These are phyloP conservation scores for Gymnosoma rotundatum DNA, from an alignment of 2,888 invertebrate species.

Conservation along the genomic window DNA sequence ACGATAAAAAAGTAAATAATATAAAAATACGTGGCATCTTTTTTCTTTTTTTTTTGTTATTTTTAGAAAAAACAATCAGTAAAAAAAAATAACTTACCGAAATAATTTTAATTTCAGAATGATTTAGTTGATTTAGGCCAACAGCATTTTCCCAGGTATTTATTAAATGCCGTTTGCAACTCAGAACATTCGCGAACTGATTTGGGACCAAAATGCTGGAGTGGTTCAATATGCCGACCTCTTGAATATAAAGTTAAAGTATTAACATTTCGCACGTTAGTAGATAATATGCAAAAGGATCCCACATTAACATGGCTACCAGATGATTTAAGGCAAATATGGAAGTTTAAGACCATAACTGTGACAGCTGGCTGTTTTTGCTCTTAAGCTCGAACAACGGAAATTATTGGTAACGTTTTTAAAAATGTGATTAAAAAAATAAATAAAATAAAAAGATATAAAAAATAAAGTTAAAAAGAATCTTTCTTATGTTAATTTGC, in stretches of 20 bases:
- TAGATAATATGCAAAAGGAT: slow-evolving; percentile 74
- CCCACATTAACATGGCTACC: slow-evolving; percentile 74
- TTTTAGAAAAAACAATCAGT: no score
- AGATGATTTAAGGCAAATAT: slow-evolving; percentile 74
- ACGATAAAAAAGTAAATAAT: no score
- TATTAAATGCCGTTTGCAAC: slow-evolving; percentile 80
- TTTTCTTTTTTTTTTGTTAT: background rate
- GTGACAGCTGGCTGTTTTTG: slow-evolving; percentile 82
- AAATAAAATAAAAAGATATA: background rate
- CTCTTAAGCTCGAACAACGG: slow-evolving; percentile 64
- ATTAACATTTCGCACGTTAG: slow-evolving; percentile 74
- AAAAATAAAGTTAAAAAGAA: slow-evolving; percentile 2
- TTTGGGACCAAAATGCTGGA: slow-evolving; percentile 77
- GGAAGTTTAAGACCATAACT: slow-evolving; percentile 80
- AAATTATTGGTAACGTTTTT: background rate
- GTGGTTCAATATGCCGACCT: slow-evolving; percentile 79
- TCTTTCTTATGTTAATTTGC: no score
- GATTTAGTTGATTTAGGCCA: slow-evolving; percentile 79
- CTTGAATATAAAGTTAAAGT: slow-evolving; percentile 81
- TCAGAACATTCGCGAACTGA: slow-evolving; percentile 71
- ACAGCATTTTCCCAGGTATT: slow-evolving; percentile 79
- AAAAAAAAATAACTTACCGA: background rate
- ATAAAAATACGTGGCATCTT: background rate
- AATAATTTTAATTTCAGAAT: slow-evolving; percentile 74
- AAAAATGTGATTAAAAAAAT: slow-evolving; percentile 1